Evolutionary conservation across 2,797 vertebrate species (phyloP).

Genomic region (Jordanella pulchra): DNA sequence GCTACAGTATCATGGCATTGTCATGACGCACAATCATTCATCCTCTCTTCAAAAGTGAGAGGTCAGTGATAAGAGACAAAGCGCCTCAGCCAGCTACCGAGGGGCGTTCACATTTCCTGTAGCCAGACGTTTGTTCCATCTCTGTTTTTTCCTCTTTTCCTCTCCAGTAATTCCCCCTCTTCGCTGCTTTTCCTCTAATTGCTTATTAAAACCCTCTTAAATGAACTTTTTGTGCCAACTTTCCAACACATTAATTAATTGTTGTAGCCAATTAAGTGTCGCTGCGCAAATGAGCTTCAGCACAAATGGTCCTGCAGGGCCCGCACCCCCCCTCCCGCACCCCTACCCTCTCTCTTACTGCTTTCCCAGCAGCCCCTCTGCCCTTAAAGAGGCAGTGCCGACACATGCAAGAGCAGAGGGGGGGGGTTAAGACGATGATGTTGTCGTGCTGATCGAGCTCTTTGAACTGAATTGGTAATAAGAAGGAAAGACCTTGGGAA

Average conservation of each 20-base stretch:
- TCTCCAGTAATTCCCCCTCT: conserved; percentile 76
- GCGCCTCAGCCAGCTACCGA: conserved; percentile 17
- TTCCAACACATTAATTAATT: conserved; percentile 99
- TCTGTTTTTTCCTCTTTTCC: conserved; percentile 67
- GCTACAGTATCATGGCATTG: conserved; percentile 14
- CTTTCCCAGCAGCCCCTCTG: conserved; percentile 73
- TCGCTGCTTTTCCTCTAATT: conserved; percentile 74
- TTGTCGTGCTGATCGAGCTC: conserved; percentile 29
- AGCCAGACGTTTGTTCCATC: conserved; percentile 57
- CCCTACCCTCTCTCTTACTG: conserved; percentile 40
- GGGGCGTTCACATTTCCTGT: conserved; percentile 26
- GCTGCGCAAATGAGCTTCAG: conserved; percentile 97
- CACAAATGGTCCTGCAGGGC: conserved; percentile 75
- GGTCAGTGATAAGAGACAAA: conserved; percentile 51
- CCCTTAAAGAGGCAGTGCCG: conserved; percentile 71
- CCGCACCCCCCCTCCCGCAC: conserved; percentile 1
- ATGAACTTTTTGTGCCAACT: conserved; percentile 94
- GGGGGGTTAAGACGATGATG: conserved; percentile 23
- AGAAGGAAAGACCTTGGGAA: conserved; percentile 47
- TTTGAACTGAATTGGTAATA: conserved; percentile 44
- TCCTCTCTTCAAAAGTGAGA: conserved; percentile 38
- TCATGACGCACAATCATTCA: conserved; percentile 36
- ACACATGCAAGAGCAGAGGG: conserved; percentile 18
- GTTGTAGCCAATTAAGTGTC: conserved; percentile 99
- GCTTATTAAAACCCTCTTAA: conserved; percentile 80